Percentiles rank a stretch among this genome's conserved stretches.
phyloP scores from a whole-genome alignment of 2,888 invertebrate genomes.

The Luffia ferchaultella region DNA sequence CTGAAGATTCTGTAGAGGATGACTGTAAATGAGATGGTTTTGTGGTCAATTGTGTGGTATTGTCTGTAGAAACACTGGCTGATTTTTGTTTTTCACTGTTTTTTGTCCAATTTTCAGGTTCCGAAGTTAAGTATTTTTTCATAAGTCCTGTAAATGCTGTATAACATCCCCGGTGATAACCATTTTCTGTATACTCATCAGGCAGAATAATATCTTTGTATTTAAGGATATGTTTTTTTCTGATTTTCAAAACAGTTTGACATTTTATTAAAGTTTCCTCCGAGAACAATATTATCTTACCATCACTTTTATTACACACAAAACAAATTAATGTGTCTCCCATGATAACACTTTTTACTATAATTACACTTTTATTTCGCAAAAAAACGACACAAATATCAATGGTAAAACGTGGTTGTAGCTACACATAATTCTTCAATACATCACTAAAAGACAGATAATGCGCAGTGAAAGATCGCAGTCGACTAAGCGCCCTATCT shows the following conservation, averaged over 20 bases:
- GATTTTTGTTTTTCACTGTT: background rate
- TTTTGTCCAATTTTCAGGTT: background rate
- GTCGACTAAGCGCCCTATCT: background rate
- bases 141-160: slow-evolving; percentile 8
- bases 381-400: background rate
- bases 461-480: background rate
- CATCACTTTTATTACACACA: slow-evolving; percentile 9
- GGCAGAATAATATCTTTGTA: slow-evolving; percentile 9
- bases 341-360: background rate
- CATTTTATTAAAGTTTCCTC: slow-evolving; percentile 12
- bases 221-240: slow-evolving; percentile 10
- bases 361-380: background rate
- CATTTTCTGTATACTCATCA: slow-evolving; percentile 3
- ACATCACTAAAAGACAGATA: background rate
- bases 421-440: background rate
- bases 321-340: background rate
- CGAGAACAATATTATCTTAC: slow-evolving; percentile 9
- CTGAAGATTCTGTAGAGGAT: slow-evolving; percentile 1
- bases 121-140: background rate
- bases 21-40: background rate
- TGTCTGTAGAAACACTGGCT: background rate
- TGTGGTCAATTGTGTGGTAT: background rate
- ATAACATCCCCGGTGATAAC: slow-evolving; percentile 11
- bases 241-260: slow-evolving; percentile 7
- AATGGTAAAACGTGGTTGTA: background rate